Evolutionary conservation across 2,888 invertebrate species (phyloP).

Genomic region (Heliconius ismenius): DNA sequence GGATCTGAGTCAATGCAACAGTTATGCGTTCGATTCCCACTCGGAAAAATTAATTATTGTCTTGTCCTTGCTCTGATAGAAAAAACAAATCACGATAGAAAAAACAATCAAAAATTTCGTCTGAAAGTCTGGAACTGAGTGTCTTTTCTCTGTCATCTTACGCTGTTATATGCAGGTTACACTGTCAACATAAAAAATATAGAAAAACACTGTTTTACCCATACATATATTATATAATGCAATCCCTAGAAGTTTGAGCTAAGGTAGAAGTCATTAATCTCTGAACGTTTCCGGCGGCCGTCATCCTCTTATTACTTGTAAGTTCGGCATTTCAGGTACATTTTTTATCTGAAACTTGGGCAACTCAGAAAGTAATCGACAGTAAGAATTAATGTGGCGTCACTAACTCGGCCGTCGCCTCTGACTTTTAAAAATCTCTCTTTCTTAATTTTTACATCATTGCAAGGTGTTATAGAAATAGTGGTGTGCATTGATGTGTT

Average conservation of each 20-base stretch:
- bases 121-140: no score
- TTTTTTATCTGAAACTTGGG: conserved; percentile 54
- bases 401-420: conserved; percentile 73
- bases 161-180: neutral
- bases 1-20: no score
- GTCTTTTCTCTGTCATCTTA: neutral
- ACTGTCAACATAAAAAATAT: neutral
- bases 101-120: no score
- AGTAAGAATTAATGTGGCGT: conserved; percentile 78
- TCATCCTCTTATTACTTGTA: conserved; percentile 47
- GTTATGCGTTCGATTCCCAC: no score
- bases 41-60: no score
- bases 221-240: no score
- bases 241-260: conserved; percentile 15
- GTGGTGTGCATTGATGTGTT: conserved; percentile 45
- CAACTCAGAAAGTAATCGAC: conserved; percentile 68
- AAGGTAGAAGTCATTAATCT: conserved; percentile 45
- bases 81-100: no score
- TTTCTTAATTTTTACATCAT: conserved; percentile 80
- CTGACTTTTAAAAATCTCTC: conserved; percentile 70
- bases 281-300: conserved; percentile 42
- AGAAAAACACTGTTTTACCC: no score
- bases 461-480: conserved; percentile 70
- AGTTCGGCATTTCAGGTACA: conserved; percentile 51
- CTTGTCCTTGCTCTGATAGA: no score